Evolutionary conservation across 2,888 invertebrate species (phyloP).

Genomic region (Stenolophus ochropezus): DNA sequence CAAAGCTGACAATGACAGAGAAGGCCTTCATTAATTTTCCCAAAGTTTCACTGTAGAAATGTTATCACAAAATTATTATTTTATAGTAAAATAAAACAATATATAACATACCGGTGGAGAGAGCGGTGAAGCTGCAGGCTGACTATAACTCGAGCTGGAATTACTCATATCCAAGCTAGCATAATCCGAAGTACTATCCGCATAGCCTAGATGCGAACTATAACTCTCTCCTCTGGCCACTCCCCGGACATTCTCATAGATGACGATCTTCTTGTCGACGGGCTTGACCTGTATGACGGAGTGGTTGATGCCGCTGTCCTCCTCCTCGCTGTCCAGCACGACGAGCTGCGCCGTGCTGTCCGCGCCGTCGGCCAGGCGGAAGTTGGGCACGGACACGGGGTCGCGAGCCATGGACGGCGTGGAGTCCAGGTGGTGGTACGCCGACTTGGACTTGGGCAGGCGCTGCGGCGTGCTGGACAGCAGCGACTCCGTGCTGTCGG

Average conservation of each 20-base stretch:
- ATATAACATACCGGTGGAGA: constrained; percentile 10
- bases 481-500: constrained; percentile 10
- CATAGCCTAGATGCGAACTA: constrained; percentile 75
- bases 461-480: constrained; percentile 67
- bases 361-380: constrained; percentile 69
- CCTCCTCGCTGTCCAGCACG: constrained; percentile 80
- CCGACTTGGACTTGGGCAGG: constrained; percentile 77
- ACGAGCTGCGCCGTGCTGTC: constrained; percentile 81
- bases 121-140: constrained; percentile 61
- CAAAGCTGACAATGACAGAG: too few species aligned
- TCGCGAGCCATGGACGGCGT: constrained; percentile 76
- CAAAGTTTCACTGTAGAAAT: too few species aligned
- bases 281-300: constrained; percentile 69
- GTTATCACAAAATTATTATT: too few species aligned
- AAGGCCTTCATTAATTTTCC: too few species aligned
- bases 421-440: constrained; percentile 68
- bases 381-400: constrained; percentile 85
- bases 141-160: constrained; percentile 72
- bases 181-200: constrained; percentile 82
- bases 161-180: constrained; percentile 81
- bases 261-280: constrained; percentile 47
- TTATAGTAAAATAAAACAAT: too few species aligned
- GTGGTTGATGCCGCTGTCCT: constrained; percentile 69
- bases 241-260: constrained; percentile 76
- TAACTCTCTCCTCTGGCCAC: constrained; percentile 74